phyloP scores from a whole-genome alignment of 2,113 vertebrate species.

The Ictalurus punctatus region DNA sequence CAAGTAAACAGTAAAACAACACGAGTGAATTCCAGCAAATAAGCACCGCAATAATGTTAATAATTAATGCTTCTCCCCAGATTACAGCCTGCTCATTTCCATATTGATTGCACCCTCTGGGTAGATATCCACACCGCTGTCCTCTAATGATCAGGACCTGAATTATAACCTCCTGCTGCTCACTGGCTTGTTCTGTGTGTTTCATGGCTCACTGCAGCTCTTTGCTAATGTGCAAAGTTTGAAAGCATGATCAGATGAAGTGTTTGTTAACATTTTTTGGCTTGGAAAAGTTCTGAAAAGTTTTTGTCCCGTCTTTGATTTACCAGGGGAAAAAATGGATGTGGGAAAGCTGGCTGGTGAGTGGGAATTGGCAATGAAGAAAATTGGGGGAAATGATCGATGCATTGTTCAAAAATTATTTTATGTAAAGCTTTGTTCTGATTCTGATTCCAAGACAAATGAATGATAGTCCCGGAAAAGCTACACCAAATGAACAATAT shows the following conservation, averaged over 20 bases:
- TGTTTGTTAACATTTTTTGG: not conserved
- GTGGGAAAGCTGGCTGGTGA: too few species aligned
- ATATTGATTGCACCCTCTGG: conserved; percentile 66
- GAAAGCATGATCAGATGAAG: not conserved
- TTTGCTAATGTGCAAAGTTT: not conserved
- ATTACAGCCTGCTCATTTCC: conserved; percentile 65
- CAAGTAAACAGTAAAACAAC: conserved; percentile 60
- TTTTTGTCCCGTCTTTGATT: not conserved
- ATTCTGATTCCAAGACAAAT: not conserved
- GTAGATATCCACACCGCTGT: conserved; percentile 46
- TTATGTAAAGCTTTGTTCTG: not conserved
- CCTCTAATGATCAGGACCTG: conserved; percentile 31
- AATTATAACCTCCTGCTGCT: conserved; percentile 25
- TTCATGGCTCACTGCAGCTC: not conserved
- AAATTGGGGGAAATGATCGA: too few species aligned
- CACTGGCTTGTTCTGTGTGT: not conserved
- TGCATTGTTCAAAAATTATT: too few species aligned
- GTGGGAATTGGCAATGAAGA: too few species aligned
- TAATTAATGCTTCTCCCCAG: conserved; percentile 63
- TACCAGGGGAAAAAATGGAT: not conserved
- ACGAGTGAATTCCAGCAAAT: conserved; percentile 55
- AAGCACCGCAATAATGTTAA: conserved; percentile 60
- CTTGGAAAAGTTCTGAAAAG: not conserved
- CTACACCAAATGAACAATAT: not conserved
- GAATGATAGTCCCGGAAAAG: not conserved